A percentile compares a stretch with the other conserved stretches of the same genome.
Evolutionary conservation across 1,140 invertebrate genomes (phyloP).

Genomic region (Carposina sasakii): DNA sequence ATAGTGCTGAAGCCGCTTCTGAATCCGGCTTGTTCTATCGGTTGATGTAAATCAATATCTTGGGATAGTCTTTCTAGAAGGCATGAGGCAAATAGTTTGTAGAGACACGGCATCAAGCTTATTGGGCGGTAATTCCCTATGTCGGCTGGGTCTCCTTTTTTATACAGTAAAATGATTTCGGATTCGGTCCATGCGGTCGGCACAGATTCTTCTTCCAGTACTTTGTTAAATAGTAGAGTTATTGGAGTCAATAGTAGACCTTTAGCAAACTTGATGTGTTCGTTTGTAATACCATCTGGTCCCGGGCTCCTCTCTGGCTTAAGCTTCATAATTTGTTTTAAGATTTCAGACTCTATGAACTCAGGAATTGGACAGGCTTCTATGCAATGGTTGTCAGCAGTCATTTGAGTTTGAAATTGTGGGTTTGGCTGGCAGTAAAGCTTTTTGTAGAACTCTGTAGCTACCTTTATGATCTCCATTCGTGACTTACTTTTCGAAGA

Average conservation of each 20-base stretch:
- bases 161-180: slow-evolving; percentile 36
- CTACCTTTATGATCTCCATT: slow-evolving; percentile 23
- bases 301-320: slow-evolving; percentile 22
- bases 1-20: too few species aligned
- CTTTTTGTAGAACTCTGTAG: slow-evolving; percentile 24
- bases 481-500: slow-evolving; percentile 17
- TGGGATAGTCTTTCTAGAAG: too few species aligned
- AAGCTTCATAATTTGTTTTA: slow-evolving; percentile 19
- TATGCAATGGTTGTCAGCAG: too few species aligned
- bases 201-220: slow-evolving; percentile 26
- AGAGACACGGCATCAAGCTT: too few species aligned
- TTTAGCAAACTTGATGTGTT: slow-evolving; percentile 18
- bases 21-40: too few species aligned
- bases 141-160: slow-evolving; percentile 43
- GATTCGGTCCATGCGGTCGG: slow-evolving; percentile 29
- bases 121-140: too few species aligned
- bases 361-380: too few species aligned
- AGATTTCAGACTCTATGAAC: slow-evolving; percentile 3
- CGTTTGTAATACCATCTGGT: slow-evolving; percentile 20
- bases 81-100: too few species aligned
- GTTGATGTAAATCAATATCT: too few species aligned
- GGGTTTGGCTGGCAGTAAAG: slow-evolving; percentile 16
- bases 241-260: slow-evolving; percentile 19
- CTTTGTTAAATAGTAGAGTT: slow-evolving; percentile 25
- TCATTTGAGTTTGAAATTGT: neutral